Evolutionary conservation across 1,140 invertebrate species (phyloP), one percentile per base, ranked within the genome.

Genomic region (Adelges cooleyi): DNA sequence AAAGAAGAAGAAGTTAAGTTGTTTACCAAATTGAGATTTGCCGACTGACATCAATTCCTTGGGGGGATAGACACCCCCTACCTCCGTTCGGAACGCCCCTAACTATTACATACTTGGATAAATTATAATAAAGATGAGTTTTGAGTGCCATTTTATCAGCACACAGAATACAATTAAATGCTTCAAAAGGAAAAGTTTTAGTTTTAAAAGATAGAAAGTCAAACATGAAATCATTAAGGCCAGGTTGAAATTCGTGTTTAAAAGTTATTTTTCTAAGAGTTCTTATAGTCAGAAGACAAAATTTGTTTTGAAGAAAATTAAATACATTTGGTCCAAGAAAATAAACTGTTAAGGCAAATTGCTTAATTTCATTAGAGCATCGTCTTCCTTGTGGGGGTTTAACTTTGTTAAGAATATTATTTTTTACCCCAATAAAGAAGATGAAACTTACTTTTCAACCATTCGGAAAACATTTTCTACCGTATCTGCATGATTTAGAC

Each of bases 111-210:
- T 48, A 38, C 29, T 44, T 46, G 4, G 22, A 27, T 10, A 25
- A 1, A 8, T 65, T 46, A 15, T 44, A 65, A 33, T 18, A 65
- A 2, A 65, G 3, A 48, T 65, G 8, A 13, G 40, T 65, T 46
- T 46, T 65, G 1, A 65, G 5, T 15, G 38, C 8, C 20, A 65
- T 65, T 29, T 65, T 42, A 18, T 65, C 56, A 2, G 56, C 42
- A 18, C 20, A 44, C 2, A 62, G 25, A 29, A 46, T 29, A n/a
- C 56, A 62, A 1, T 44, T 10, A 18, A 42, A 13, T 5, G 5
- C 27, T 1, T 42, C 15, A 25, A 18, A 11, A 27, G 15, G 25
- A 27, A 65, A 27, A 17, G 18, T 42, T 18, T 9, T 29, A 4
- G 27, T 33, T 33, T 52, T 52, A 3, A 52, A 52, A 18, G 25